Evolutionary conservation across 37 sponge, comb jelly and placozoan genomes (phyloP).

Genomic region (Spongilla lacustris): DNA sequence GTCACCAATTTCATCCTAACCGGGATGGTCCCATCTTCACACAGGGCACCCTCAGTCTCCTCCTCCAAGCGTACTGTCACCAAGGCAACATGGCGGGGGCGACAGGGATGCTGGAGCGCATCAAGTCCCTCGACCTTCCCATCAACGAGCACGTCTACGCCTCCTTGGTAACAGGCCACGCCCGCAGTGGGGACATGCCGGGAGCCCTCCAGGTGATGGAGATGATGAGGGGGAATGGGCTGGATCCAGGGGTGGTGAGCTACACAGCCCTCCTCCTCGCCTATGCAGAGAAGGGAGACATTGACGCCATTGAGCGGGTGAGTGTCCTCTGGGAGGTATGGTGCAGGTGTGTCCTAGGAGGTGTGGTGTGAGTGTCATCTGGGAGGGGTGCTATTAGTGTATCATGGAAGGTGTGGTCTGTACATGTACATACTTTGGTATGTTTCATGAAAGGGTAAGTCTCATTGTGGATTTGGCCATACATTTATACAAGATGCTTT

Average conservation of each 20-base stretch:
- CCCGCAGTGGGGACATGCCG: conserved; percentile 30
- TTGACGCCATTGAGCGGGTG: conserved; percentile 22
- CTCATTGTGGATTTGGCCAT: too few species aligned
- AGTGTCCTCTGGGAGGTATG: background rate
- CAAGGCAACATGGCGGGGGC: conserved; percentile 44
- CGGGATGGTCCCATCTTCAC: background rate
- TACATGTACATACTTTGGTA: too few species aligned
- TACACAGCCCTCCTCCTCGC: conserved; percentile 49
- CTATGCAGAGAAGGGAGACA: conserved; percentile 45
- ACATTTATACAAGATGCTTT: too few species aligned
- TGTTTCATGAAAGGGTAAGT: too few species aligned
- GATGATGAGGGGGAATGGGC: conserved; percentile 15
- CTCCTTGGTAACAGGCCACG: conserved; percentile 41
- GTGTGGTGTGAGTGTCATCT: background rate
- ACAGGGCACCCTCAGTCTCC: conserved; percentile 23
- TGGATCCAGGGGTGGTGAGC: conserved; percentile 8
- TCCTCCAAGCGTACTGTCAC: conserved; percentile 40
- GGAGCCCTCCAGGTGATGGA: conserved; percentile 16
- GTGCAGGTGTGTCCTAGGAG: background rate
- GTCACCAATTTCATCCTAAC: too few species aligned
- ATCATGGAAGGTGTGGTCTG: too few species aligned
- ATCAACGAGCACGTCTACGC: conserved; percentile 45
- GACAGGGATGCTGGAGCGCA: conserved; percentile 34
- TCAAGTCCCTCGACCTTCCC: conserved; percentile 32
- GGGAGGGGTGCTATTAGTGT: too few species aligned